Evolutionary conservation across 2,797 vertebrate species (phyloP).

Genomic region (Arctocebus calabarensis): DNA sequence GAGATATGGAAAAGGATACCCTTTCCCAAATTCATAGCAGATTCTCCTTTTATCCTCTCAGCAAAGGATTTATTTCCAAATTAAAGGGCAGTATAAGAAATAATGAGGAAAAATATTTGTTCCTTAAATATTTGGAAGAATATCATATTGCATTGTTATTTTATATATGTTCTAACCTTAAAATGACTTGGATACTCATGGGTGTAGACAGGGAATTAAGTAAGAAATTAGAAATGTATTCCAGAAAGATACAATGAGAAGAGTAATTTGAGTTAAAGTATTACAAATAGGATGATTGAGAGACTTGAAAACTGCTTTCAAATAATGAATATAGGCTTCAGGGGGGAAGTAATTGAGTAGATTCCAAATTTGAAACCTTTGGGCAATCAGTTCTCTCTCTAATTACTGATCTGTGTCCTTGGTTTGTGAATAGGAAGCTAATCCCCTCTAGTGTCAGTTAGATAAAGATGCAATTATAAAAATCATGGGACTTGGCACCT

Average conservation of each 20-base stretch:
- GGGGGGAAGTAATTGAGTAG: conserved; percentile 80
- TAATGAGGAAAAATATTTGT: conserved; percentile 69
- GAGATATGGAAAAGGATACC: background rate
- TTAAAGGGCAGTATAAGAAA: conserved; percentile 29
- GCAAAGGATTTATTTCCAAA: conserved; percentile 63
- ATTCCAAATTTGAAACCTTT: conserved; percentile 79
- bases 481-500: too few relatives aligned
- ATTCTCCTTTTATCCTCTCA: conserved; percentile 48
- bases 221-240: conserved; percentile 75
- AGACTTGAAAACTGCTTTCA: conserved; percentile 79
- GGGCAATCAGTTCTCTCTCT: conserved; percentile 74
- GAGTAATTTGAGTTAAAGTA: conserved; percentile 81
- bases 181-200: conserved; percentile 36
- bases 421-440: conserved; percentile 62
- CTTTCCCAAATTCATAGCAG: conserved; percentile 52
- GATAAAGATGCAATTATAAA: conserved; percentile 71
- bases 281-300: conserved; percentile 81
- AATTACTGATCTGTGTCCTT: conserved; percentile 77
- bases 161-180: conserved; percentile 43
- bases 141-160: conserved; percentile 24
- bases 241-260: conserved; percentile 74
- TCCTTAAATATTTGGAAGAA: conserved; percentile 52
- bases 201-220: conserved; percentile 69
- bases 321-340: conserved; percentile 80
- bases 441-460: conserved; percentile 75